phyloP scores from a whole-genome alignment of 1,140 invertebrate genomes.

The Apis cerana region DNA sequence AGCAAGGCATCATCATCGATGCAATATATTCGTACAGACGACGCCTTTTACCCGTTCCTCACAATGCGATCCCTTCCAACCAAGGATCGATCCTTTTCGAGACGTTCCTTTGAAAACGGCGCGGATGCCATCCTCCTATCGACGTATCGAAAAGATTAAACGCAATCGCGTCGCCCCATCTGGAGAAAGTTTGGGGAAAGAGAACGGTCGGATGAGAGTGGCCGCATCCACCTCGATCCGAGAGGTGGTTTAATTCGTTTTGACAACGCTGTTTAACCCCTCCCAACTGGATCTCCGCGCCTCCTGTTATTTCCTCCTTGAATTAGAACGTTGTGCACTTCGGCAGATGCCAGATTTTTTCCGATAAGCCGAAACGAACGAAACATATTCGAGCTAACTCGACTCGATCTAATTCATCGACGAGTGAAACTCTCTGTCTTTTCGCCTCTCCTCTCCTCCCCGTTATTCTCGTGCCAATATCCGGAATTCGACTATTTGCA shows the following conservation, averaged over 20 bases:
- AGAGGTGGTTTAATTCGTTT: conserved; percentile 68
- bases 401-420: background rate
- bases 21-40: conserved; percentile 12
- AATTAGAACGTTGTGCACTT: conserved; percentile 58
- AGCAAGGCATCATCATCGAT: background rate
- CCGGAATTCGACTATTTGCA: background rate
- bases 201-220: conserved; percentile 47
- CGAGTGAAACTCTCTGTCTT: background rate
- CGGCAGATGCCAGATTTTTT: conserved; percentile 71
- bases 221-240: conserved; percentile 13
- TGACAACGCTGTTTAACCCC: conserved; percentile 68
- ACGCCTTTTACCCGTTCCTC: conserved; percentile 30
- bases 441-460: background rate
- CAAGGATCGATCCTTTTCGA: conserved; percentile 7
- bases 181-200: background rate
- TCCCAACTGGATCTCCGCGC: conserved; percentile 11
- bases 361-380: conserved; percentile 55
- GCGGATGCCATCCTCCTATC: background rate
- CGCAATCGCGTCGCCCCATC: conserved; percentile 31
- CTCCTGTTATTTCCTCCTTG: conserved; percentile 55
- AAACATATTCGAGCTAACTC: conserved; percentile 3
- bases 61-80: conserved; percentile 13
- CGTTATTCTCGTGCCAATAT: too few relatives aligned
- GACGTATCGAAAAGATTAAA: conserved; percentile 38
- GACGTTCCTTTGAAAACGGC: conserved; percentile 1